phyloP scores from a whole-genome alignment of 2,888 invertebrate genomes.

The Heliconius hortense region DNA sequence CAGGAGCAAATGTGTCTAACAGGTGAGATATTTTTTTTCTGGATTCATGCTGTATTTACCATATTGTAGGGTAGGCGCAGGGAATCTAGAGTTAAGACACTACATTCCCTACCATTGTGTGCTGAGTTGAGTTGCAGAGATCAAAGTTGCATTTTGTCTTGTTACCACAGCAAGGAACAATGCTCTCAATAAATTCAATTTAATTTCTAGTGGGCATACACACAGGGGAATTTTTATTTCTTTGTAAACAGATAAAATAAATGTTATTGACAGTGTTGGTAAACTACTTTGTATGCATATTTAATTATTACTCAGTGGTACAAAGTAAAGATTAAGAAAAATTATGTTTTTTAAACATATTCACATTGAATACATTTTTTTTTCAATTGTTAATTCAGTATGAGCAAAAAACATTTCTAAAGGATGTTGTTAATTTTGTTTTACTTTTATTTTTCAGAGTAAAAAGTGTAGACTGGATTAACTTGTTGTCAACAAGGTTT shows the following conservation, averaged over 20 bases:
- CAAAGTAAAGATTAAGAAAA: neutral
- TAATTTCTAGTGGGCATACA: neutral
- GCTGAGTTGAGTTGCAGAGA: too few relatives aligned
- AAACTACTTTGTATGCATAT: conserved; percentile 27
- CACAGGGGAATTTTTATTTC: conserved; percentile 7
- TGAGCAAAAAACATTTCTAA: too few relatives aligned
- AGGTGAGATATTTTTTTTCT: conserved; percentile 71
- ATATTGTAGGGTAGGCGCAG: too few relatives aligned
- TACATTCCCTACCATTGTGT: too few relatives aligned
- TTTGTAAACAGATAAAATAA: conserved; percentile 15
- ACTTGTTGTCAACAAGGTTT: conserved; percentile 91
- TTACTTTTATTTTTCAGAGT: conserved; percentile 65
- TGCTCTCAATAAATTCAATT: neutral
- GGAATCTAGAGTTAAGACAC: too few relatives aligned
- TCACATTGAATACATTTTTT: too few relatives aligned
- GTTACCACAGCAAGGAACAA: too few relatives aligned
- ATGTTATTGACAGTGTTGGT: conserved; percentile 29
- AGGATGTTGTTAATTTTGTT: too few relatives aligned
- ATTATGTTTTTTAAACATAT: neutral
- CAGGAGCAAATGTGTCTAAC: conserved; percentile 84
- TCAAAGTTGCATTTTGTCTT: too few relatives aligned
- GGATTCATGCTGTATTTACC: neutral
- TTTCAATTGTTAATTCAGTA: too few relatives aligned
- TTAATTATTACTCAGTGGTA: neutral
- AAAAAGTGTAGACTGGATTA: conserved; percentile 95